Conservation (phyloP, 2,797 vertebrate species). For the Apogon hyalosoma region DNA sequence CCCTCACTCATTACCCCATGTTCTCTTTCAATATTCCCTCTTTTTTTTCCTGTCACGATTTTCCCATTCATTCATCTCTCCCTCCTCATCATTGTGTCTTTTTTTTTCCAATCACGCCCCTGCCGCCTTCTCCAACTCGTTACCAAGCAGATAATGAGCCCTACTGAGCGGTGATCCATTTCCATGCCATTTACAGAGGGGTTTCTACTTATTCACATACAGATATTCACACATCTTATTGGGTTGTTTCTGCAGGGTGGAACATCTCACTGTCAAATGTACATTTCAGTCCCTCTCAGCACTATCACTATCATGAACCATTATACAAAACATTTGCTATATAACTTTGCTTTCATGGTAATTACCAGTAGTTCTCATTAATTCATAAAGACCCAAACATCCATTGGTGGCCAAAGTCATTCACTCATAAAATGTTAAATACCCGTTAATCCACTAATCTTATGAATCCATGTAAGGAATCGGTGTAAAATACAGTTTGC, state of each 20-base stretch:
- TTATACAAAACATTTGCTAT: no score
- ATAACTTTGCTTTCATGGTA: background rate
- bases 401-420: no score
- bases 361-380: background rate
- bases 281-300: background rate
- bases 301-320: no score
- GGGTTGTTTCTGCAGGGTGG: background rate
- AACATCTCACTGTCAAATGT: background rate
- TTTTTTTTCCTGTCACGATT: background rate
- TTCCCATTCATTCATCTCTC: conserved; percentile 14
- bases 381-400: no score
- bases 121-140: conserved; percentile 7
- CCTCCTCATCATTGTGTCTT: conserved; percentile 13
- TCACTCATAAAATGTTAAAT: no score
- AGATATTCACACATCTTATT: conserved; percentile 1
- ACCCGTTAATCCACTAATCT: no score
- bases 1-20: background rate
- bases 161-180: conserved; percentile 14
- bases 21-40: background rate
- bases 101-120: background rate
- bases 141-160: conserved; percentile 41
- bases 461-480: no score
- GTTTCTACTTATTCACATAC: conserved; percentile 18
- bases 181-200: conserved; percentile 35
- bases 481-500: no score